These are phyloP conservation scores for Sebastes cheni DNA, from an alignment of 2,797 vertebrate species.

Conservation along the genomic window DNA sequence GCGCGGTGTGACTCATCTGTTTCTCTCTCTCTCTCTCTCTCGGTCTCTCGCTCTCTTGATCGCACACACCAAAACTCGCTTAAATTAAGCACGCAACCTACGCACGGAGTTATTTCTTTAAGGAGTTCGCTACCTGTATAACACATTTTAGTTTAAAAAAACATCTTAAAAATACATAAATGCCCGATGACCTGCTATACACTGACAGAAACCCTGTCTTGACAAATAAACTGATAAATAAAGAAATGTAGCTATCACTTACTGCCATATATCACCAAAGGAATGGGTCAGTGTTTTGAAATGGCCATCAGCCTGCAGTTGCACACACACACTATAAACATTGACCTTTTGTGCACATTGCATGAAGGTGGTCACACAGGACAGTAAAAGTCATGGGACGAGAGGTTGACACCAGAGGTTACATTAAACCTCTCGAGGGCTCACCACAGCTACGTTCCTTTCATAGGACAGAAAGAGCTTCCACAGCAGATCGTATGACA, in stretches of 20 bases:
- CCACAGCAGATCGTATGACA: slow-evolving; percentile 54
- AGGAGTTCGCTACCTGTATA: too few species aligned
- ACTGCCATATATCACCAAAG: background rate
- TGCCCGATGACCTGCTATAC: too few species aligned
- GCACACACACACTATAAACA: background rate
- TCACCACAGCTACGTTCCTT: slow-evolving; percentile 29
- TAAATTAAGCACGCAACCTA: too few species aligned
- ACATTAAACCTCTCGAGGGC: slow-evolving; percentile 17
- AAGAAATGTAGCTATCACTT: background rate
- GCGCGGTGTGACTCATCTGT: too few species aligned
- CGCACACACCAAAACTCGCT: too few species aligned
- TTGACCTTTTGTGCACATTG: background rate
- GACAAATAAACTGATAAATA: background rate
- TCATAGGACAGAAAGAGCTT: slow-evolving; percentile 42
- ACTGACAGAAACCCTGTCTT: background rate
- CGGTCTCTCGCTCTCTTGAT: too few species aligned
- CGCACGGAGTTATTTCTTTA: too few species aligned
- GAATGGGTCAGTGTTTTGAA: background rate
- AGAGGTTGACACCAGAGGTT: slow-evolving; percentile 34
- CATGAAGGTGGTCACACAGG: slow-evolving; percentile 24
- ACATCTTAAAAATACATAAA: too few species aligned
- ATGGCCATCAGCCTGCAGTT: background rate
- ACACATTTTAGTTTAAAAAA: too few species aligned
- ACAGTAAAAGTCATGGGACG: slow-evolving; percentile 12
- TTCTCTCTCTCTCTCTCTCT: too few species aligned